phyloP scores from a whole-genome alignment of 2,113 vertebrate genomes.

The Zingel zingel region DNA sequence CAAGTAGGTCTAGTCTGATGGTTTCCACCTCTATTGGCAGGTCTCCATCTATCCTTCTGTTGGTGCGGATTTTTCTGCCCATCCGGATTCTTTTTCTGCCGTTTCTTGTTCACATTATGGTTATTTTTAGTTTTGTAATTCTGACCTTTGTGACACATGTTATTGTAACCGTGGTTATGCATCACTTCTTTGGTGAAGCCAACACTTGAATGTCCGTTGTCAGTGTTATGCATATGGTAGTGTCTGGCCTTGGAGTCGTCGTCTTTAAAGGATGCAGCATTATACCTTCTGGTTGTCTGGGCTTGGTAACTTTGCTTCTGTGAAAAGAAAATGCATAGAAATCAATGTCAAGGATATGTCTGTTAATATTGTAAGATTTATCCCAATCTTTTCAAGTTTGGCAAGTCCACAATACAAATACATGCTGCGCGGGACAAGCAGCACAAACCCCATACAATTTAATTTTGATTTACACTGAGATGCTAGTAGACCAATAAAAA shows the following conservation, averaged over 20 bases:
- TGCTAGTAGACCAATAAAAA: background rate
- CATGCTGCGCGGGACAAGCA: background rate
- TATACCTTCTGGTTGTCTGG: conserved; percentile 58
- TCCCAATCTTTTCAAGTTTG: background rate
- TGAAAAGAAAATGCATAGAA: background rate
- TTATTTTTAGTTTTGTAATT: background rate
- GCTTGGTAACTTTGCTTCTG: conserved; percentile 40
- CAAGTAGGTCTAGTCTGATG: background rate
- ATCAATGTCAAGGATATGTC: background rate
- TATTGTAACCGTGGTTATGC: conserved; percentile 78
- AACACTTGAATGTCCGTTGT: conserved; percentile 76
- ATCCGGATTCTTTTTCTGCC: background rate
- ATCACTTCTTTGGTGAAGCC: conserved; percentile 84
- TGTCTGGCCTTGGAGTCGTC: conserved; percentile 80
- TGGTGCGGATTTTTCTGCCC: background rate
- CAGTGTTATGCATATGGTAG: conserved; percentile 80
- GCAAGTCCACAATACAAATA: background rate
- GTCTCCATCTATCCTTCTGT: background rate
- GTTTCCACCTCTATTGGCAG: background rate
- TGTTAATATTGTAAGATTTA: background rate
- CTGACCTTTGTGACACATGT: conserved; percentile 26
- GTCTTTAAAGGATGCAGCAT: conserved; percentile 82
- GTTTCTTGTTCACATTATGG: background rate
- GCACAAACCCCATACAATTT: background rate
- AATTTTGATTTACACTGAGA: background rate